Percentiles rank a stretch among this genome's conserved stretches.
These are phyloP conservation scores for Cettia cetti DNA, from an alignment of 2,113 vertebrate genomes.

Conservation along the genomic window DNA sequence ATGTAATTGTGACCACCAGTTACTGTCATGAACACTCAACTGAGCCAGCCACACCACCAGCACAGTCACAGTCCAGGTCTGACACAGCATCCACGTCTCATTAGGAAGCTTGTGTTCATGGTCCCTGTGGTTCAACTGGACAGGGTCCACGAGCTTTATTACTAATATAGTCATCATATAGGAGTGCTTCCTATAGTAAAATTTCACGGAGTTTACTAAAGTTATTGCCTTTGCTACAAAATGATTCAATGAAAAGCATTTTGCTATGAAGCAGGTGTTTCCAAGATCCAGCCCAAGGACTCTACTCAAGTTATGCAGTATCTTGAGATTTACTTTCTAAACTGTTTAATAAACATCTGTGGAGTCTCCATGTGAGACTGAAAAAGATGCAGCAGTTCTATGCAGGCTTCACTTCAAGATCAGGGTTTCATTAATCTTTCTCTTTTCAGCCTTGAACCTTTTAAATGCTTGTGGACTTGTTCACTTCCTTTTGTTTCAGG, in stretches of 20 bases:
- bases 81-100: not conserved
- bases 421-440: not conserved
- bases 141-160: not conserved
- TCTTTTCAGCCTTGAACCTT: not conserved
- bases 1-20: not conserved
- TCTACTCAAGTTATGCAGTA: not conserved
- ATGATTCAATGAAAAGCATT: not conserved
- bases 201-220: not conserved
- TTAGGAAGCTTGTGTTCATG: not conserved
- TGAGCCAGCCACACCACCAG: not conserved
- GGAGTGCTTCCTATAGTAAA: not conserved
- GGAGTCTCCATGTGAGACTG: not conserved
- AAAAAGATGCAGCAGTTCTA: not conserved
- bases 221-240: not conserved
- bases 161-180: not conserved
- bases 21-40: not conserved
- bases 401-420: not conserved
- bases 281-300: not conserved
- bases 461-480: not conserved
- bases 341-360: not conserved
- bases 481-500: not conserved
- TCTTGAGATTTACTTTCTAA: not conserved
- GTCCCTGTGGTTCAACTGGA: not conserved
- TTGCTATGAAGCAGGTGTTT: not conserved
- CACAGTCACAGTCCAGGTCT: not conserved